These are phyloP conservation scores for Andrena fulva DNA, from an alignment of 2,888 invertebrate genomes.

Conservation along the genomic window DNA sequence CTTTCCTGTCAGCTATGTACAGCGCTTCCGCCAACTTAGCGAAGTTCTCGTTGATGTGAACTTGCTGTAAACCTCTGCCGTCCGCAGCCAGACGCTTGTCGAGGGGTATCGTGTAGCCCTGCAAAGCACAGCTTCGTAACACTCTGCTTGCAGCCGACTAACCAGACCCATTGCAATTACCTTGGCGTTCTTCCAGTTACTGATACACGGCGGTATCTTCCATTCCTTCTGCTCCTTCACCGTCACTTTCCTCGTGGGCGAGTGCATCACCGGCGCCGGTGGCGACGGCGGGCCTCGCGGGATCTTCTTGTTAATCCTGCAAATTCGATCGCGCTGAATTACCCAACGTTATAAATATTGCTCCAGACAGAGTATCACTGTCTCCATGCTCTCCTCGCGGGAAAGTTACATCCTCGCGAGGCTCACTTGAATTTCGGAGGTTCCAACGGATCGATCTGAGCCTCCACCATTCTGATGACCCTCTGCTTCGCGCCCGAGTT, in stretches of 20 bases:
- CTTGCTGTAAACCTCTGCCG: conserved; percentile 97
- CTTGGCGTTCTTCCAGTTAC: conserved; percentile 99
- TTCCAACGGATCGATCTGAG: conserved; percentile 98
- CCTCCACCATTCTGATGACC: conserved; percentile 97
- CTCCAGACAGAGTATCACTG: not conserved
- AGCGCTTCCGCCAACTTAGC: conserved; percentile 98
- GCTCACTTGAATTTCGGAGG: conserved; percentile 95
- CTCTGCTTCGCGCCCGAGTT: conserved; percentile 99
- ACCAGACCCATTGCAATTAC: conserved; percentile 83
- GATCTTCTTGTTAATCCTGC: conserved; percentile 98
- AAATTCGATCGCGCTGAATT: conserved; percentile 60
- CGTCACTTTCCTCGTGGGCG: conserved; percentile 98
- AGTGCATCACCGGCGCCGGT: conserved; percentile 99
- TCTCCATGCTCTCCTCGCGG: not conserved
- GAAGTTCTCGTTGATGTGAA: conserved; percentile 99
- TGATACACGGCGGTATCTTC: conserved; percentile 99
- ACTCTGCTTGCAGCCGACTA: not conserved
- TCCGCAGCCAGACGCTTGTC: conserved; percentile 99
- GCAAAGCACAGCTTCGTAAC: conserved; percentile 49
- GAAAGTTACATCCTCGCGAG: not conserved
- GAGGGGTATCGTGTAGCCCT: conserved; percentile 98
- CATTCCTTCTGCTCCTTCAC: conserved; percentile 99
- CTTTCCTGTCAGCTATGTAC: conserved; percentile 98
- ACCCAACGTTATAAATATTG: conserved; percentile 5
- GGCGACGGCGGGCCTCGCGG: conserved; percentile 99